Conservation (phyloP, 2,888 invertebrate genomes). For the Drosophila setosimentum region DNA sequence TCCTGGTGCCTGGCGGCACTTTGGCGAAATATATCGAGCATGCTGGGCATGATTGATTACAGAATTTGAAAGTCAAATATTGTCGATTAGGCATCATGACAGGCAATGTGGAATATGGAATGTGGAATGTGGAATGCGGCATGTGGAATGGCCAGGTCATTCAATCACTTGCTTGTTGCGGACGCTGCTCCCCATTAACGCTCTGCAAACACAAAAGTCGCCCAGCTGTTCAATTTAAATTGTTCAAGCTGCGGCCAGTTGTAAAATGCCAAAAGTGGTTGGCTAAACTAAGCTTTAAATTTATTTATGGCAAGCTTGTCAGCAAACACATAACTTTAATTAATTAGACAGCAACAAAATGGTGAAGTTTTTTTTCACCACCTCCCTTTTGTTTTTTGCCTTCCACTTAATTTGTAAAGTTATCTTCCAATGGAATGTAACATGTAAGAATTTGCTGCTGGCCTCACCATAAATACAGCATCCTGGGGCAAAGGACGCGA, state of each 20-base stretch:
- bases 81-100: slow-evolving; percentile 60
- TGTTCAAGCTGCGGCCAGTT: slow-evolving; percentile 24
- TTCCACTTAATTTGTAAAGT: slow-evolving; percentile 57
- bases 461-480: slow-evolving; percentile 56
- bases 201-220: slow-evolving; percentile 4
- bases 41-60: slow-evolving; percentile 66
- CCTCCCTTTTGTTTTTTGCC: not conserved
- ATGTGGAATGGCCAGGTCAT: slow-evolving; percentile 34
- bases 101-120: slow-evolving; percentile 24
- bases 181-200: slow-evolving; percentile 9
- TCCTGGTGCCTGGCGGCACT: slow-evolving; percentile 43
- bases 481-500: slow-evolving; percentile 29
- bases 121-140: not conserved
- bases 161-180: slow-evolving; percentile 25
- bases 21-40: slow-evolving; percentile 46
- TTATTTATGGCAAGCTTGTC: slow-evolving; percentile 64
- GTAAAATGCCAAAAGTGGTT: slow-evolving; percentile 20
- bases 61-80: slow-evolving; percentile 74
- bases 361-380: not conserved
- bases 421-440: slow-evolving; percentile 57
- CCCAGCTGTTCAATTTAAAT: slow-evolving; percentile 47
- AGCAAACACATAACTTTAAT: slow-evolving; percentile 70
- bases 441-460: slow-evolving; percentile 23
- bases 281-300: slow-evolving; percentile 48
- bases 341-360: slow-evolving; percentile 72